Evolutionary conservation across 2,797 vertebrate genomes (phyloP), one percentile per base, ranked within the genome.

Genomic region (Acipenser transmontanus): DNA sequence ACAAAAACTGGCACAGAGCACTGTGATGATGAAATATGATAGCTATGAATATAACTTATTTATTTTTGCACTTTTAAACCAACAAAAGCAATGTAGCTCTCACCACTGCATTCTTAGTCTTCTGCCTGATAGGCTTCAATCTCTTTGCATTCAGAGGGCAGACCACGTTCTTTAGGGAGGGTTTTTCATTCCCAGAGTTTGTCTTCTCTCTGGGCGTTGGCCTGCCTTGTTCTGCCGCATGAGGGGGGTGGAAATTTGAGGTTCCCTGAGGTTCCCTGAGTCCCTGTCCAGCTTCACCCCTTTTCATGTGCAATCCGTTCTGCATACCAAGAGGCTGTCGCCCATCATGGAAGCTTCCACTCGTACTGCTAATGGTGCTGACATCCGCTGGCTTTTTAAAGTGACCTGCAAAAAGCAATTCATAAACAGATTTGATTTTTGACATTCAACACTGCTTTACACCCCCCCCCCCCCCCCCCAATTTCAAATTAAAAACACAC

Each of bases 81-180:
- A 34, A 34, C 34, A 4, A 34, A 34, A 34, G 34, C 4, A 34
- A 34, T 34, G 20, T 1, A 8, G 14, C n/a, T 49, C 93, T 75
- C 83, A 97, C 97, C 84, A 98, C 94, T 14, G 95, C 95, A 62
- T 95, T 99, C 83, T 95, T 98, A 50, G 96, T 97, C 84, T 94
- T 98, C 73, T 98, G 96, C 76, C 95, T 86, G 81, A 98, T 96
- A 0, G 95, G 88, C 79, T 98, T 98, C 62, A 99, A 85, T 74
- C 97, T 91, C 68, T 78, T 77, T 2, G 93, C 87, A 1, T 74
- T 83, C 69, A 99, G 85, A 47, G 93, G 93, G 2, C 82, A 81
- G 2, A 94, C 79, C 0, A 87, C 47, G 66, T 82, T 81, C 62
- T 76, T 72, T 50, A 86, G 72, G 0, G 74, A 76, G 67, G 78